A percentile compares a stretch with the other conserved stretches of the same genome.
Conservation (phyloP, 1,140 invertebrate genomes). For the Brachionus koreanus region DNA sequence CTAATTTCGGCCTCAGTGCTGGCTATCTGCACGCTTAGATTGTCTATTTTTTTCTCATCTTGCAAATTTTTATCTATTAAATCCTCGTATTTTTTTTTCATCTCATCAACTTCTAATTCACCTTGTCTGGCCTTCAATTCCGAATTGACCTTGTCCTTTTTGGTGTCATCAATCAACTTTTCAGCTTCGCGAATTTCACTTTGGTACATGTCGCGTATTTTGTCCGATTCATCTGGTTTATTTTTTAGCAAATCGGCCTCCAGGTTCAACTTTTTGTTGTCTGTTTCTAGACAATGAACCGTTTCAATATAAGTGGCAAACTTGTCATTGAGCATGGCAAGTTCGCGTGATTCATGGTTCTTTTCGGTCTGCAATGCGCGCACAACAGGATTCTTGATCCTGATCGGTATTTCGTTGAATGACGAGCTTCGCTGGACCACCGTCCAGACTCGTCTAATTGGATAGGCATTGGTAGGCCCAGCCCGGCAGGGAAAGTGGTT, state of each 20-base stretch:
- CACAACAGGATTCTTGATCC: not conserved
- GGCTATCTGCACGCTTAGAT: slow-evolving; percentile 59
- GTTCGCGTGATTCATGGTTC: slow-evolving; percentile 58
- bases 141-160: slow-evolving; percentile 44
- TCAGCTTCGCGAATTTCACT: slow-evolving; percentile 48
- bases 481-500: not conserved
- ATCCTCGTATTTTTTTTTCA: slow-evolving; percentile 51
- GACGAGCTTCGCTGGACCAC: not conserved
- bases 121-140: slow-evolving; percentile 9
- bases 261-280: slow-evolving; percentile 59
- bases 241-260: slow-evolving; percentile 58
- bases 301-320: slow-evolving; percentile 62
- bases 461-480: not conserved
- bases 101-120: not conserved
- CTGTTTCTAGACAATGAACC: slow-evolving; percentile 61
- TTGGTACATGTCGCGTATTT: slow-evolving; percentile 54
- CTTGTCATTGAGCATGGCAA: slow-evolving; percentile 61
- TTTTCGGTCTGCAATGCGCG: not conserved
- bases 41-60: slow-evolving; percentile 56
- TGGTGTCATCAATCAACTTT: slow-evolving; percentile 46
- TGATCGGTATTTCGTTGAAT: not conserved
- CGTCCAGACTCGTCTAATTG: not conserved
- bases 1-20: slow-evolving; percentile 61
- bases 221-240: slow-evolving; percentile 53
- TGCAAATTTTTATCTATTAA: slow-evolving; percentile 54